Evolutionary conservation across 2,888 invertebrate genomes (phyloP), one percentile per base, ranked within the genome.

Genomic region (Dexiosoma caninum): DNA sequence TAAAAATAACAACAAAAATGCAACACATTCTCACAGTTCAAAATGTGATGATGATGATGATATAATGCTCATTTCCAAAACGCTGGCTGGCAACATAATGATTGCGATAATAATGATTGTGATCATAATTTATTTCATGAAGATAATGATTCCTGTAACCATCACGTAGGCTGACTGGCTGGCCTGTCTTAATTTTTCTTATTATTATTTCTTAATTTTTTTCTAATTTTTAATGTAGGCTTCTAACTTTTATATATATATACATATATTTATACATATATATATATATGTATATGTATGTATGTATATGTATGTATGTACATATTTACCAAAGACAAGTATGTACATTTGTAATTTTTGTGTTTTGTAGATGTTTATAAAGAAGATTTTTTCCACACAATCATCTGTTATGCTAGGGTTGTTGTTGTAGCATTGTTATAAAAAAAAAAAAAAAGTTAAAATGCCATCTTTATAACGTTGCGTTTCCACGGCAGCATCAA

Each of bases 131-230:
- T 59, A 42, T 67, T 19, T 10, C 46, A 60, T 66, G 67, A 55
- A 62, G 62, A 64, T 70, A 70, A 70, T 64, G 55, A 60, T 71
- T 80, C 71, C 66, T 80, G 60, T 32, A 76, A 62, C 71, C 76
- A 55, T 66, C 76, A 67, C 71, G 80, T 80, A 72, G 80, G 80
- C 71, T 67, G 80, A 42, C 2, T 19, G 80, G 80, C 71, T 67
- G 80, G 51, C 2, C 19, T 51, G 37, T 46, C 23, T 10, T 27
- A 10, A 1, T 27, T 42, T 42, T 23, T 66, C 2, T 37, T n/a
- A n/a, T 53, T 40, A 0, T 40, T 2, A 37, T 27, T 49, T 37
- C n/a, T 35, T n/a, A n/a, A n/a, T n/a, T 23, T 51, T 49, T 12
- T 37, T 4, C 16, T 35, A 10, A n/a, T 51, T 37, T 70, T 44